phyloP scores from a whole-genome alignment of 2,113 vertebrate genomes.

The Istiophorus platypterus region DNA sequence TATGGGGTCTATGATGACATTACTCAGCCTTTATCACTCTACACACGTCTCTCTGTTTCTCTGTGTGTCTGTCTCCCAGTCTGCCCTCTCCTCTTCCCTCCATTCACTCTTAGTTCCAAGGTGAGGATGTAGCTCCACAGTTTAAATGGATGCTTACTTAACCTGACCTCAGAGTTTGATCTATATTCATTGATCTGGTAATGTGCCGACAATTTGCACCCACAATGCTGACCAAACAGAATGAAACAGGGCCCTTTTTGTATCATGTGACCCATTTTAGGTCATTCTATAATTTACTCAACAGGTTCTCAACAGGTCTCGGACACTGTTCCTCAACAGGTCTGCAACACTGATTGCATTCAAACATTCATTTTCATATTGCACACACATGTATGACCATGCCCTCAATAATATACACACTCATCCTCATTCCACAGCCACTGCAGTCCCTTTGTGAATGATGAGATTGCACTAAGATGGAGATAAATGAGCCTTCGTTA shows the following conservation, averaged over 20 bases:
- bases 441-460: conserved; percentile 70
- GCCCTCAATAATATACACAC: conserved; percentile 49
- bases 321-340: conserved; percentile 50
- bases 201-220: conserved; percentile 14
- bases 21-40: conserved; percentile 75
- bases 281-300: conserved; percentile 17
- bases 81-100: conserved; percentile 25
- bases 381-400: conserved; percentile 33
- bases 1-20: conserved; percentile 66
- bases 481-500: conserved; percentile 85
- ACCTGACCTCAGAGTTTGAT: conserved; percentile 62
- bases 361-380: conserved; percentile 22
- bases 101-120: conserved; percentile 25
- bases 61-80: conserved; percentile 26
- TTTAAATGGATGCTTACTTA: conserved; percentile 66
- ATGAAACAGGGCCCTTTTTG: neutral
- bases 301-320: conserved; percentile 65
- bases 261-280: conserved; percentile 21
- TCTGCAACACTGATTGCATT: conserved; percentile 16
- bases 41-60: conserved; percentile 55
- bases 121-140: conserved; percentile 21
- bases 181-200: conserved; percentile 57
- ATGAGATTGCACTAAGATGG: conserved; percentile 78
- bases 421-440: conserved; percentile 62
- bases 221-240: conserved; percentile 50